Conservation (phyloP, 2,888 invertebrate genomes). For the Amiota minor region DNA sequence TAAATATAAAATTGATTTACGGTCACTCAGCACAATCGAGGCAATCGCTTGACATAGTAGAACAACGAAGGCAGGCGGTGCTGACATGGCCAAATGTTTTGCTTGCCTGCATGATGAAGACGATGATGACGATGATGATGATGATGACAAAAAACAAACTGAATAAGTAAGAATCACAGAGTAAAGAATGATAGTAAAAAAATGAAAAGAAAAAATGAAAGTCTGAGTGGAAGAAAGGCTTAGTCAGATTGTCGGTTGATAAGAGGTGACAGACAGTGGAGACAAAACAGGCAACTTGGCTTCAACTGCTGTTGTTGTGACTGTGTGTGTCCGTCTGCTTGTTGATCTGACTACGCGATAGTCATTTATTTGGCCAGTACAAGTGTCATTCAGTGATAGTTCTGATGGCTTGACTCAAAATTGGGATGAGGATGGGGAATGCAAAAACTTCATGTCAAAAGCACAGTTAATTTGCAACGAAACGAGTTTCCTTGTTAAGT, state of each 20-base stretch:
- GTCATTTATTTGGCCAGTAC: not conserved
- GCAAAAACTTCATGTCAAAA: conserved; percentile 51
- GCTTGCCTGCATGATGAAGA: not conserved
- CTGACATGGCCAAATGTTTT: not conserved
- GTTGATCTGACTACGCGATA: not conserved
- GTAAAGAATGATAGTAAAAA: not conserved
- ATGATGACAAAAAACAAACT: not conserved
- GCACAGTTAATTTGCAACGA: conserved; percentile 55
- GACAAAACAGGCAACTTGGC: not conserved
- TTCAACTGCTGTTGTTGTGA: not conserved
- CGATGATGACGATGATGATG: not conserved
- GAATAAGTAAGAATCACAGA: not conserved
- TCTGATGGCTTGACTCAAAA: conserved; percentile 1
- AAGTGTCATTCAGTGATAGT: not conserved
- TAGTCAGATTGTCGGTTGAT: not conserved
- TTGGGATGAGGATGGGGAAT: no score
- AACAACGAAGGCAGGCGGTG: conserved; percentile 21
- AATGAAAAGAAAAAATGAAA: not conserved
- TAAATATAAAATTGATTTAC: conserved; percentile 66
- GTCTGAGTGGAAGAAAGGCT: not conserved
- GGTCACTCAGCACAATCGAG: conserved; percentile 45
- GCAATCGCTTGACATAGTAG: conserved; percentile 23
- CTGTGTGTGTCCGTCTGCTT: no score
- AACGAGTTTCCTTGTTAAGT: conserved; percentile 49
- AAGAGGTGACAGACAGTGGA: not conserved